phyloP scores from a whole-genome alignment of 1,140 invertebrate genomes.

The Neoseiulus cucumeris region DNA sequence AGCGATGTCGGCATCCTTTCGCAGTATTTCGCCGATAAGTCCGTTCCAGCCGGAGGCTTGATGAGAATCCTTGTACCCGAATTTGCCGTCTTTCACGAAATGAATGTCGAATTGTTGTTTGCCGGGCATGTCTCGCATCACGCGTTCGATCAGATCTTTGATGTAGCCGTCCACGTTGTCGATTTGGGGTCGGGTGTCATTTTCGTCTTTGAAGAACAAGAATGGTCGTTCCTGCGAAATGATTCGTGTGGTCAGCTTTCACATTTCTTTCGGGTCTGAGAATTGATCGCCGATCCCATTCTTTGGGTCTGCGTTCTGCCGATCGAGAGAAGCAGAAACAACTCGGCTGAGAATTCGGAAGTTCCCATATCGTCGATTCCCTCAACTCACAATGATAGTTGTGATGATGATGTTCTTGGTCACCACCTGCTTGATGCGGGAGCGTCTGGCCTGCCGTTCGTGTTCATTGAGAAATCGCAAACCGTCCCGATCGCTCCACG shows the following conservation, averaged over 20 bases:
- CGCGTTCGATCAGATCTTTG: neutral
- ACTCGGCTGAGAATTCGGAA: too few species aligned
- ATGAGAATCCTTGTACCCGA: neutral
- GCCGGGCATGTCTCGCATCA: neutral
- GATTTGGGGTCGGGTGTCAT: neutral
- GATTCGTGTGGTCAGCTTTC: too few species aligned
- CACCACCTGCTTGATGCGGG: neutral
- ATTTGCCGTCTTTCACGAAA: conserved; percentile 7
- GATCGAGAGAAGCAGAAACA: too few species aligned
- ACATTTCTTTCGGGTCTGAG: too few species aligned
- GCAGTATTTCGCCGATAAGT: neutral
- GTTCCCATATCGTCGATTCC: too few species aligned
- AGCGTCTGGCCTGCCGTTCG: neutral
- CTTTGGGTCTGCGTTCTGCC: too few species aligned
- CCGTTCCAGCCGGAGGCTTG: conserved; percentile 4
- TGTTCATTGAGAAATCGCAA: conserved; percentile 2
- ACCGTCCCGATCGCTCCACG: neutral
- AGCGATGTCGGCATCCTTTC: conserved; percentile 57
- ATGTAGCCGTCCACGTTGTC: conserved; percentile 10
- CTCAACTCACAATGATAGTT: neutral
- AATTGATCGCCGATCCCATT: too few species aligned
- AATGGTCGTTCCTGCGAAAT: neutral
- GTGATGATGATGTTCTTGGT: neutral
- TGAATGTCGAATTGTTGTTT: neutral
- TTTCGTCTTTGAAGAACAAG: neutral